phyloP scores from a whole-genome alignment of 2,113 vertebrate species.

The Thermophis baileyi region DNA sequence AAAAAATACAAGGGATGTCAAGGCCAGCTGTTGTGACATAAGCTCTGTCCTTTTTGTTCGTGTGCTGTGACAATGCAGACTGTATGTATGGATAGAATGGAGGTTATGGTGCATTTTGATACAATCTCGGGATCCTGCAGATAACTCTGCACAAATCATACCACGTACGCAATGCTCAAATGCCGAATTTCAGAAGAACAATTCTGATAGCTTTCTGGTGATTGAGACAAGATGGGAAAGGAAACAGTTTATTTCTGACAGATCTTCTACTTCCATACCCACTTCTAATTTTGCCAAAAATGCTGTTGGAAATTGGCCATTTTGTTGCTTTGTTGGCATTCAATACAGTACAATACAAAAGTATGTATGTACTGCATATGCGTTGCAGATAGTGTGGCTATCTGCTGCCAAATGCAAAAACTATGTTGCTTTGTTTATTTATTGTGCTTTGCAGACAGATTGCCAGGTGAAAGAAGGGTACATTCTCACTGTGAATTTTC shows the following conservation, averaged over 20 bases:
- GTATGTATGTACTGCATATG: not conserved
- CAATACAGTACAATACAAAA: not conserved
- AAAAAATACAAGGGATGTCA: not conserved
- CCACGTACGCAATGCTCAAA: not conserved
- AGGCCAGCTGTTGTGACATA: not conserved
- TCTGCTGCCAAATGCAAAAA: not conserved
- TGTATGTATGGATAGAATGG: not conserved
- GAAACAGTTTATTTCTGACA: not conserved
- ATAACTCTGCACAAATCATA: not conserved
- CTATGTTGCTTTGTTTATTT: not conserved
- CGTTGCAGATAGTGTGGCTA: not conserved
- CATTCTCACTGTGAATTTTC: not conserved
- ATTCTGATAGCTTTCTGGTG: not conserved
- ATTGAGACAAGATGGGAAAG: not conserved
- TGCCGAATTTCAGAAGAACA: not conserved
- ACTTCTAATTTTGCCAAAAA: not conserved
- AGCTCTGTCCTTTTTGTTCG: not conserved
- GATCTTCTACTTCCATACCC: not conserved
- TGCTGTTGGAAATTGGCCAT: not conserved
- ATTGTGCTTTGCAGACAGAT: not conserved
- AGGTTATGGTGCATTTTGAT: not conserved
- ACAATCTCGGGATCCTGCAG: not conserved
- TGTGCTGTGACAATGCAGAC: not conserved
- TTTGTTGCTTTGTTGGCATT: not conserved
- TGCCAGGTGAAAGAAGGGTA: not conserved